Conservation (phyloP, 2,113 vertebrate species). For the Calyptomena viridis region DNA sequence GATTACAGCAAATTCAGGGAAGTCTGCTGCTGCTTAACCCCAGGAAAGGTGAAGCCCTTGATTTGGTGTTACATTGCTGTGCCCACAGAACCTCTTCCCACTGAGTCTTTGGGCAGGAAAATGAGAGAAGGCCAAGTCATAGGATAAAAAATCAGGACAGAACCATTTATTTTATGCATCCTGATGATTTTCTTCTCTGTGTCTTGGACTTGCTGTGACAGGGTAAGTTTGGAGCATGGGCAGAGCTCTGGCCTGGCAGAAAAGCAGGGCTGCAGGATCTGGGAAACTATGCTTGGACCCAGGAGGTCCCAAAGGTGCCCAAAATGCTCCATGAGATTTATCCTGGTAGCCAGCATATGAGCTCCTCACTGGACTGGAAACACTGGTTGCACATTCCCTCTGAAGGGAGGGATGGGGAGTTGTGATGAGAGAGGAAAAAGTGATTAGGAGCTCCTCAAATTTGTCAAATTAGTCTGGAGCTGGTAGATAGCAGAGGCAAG, state of each 20-base stretch:
- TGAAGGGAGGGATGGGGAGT: background rate
- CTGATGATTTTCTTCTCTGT: background rate
- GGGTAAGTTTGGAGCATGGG: background rate
- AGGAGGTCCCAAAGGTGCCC: background rate
- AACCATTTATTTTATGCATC: background rate
- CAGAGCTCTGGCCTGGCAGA: background rate
- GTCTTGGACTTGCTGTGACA: background rate
- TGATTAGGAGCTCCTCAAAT: background rate
- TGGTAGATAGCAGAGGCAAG: background rate
- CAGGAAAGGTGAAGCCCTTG: background rate
- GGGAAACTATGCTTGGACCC: background rate
- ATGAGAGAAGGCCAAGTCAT: background rate
- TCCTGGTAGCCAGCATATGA: background rate
- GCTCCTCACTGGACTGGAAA: background rate
- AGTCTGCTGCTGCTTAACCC: background rate
- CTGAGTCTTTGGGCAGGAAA: background rate
- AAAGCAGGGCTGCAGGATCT: background rate
- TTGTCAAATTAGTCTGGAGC: background rate
- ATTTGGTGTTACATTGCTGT: background rate
- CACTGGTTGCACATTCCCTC: fast-evolving
- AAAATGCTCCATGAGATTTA: background rate
- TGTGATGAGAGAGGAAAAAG: background rate
- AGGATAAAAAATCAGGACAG: background rate
- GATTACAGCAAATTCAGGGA: background rate
- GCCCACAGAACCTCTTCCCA: background rate